Evolutionary conservation across 2,797 vertebrate species (phyloP).

Genomic region (Lutjanus campechanus): DNA sequence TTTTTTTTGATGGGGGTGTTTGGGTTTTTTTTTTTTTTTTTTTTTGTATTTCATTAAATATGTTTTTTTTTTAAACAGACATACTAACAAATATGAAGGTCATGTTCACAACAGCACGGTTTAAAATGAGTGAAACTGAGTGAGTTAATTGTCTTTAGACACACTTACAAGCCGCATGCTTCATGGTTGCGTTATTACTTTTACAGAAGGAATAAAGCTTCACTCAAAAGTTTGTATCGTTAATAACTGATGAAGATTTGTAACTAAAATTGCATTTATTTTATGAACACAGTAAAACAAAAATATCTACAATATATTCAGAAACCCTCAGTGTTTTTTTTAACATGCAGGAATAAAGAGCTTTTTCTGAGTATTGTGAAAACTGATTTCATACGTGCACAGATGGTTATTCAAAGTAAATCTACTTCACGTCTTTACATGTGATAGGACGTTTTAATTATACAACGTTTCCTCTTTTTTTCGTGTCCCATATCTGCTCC

Average conservation of each 20-base stretch:
- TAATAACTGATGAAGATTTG: neutral
- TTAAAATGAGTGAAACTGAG: constrained; percentile 2
- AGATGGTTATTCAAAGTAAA: constrained; percentile 45
- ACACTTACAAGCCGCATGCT: neutral
- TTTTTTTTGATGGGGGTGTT: no score
- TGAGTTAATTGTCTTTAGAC: constrained; percentile 25
- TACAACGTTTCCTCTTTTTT: constrained; percentile 44
- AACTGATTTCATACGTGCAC: constrained; percentile 4
- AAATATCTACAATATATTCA: neutral
- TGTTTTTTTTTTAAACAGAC: constrained; percentile 14
- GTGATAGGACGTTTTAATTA: constrained; percentile 29
- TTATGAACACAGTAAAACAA: neutral
- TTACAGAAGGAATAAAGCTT: constrained; percentile 14
- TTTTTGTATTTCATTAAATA: constrained; percentile 33
- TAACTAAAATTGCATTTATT: constrained; percentile 7
- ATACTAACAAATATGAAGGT: neutral
- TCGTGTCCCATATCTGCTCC: constrained; percentile 30
- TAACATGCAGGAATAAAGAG: neutral
- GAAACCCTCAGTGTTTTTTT: neutral
- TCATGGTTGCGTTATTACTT: neutral
- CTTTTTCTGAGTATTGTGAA: neutral
- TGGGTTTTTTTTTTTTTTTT: no score
- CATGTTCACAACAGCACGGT: neutral
- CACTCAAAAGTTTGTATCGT: constrained; percentile 3
- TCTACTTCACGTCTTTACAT: constrained; percentile 20